Conservation (phyloP, 1,140 invertebrate genomes). For the Anastrepha ludens region DNA sequence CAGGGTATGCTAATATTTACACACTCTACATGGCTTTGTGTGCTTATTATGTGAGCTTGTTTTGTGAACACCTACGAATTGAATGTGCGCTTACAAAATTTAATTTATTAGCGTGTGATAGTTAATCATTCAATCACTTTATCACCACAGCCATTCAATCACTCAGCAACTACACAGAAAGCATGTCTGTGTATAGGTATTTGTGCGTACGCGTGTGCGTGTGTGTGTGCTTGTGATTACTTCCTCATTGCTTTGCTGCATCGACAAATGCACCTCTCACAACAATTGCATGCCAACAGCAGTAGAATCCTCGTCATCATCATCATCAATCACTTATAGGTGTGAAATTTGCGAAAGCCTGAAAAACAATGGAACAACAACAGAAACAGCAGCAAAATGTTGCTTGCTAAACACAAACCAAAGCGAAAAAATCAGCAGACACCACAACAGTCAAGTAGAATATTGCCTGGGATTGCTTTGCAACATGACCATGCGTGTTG, state of each 20-base stretch:
- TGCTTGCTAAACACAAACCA: constrained; percentile 19
- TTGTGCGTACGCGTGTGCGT: not conserved
- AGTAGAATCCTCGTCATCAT: not conserved
- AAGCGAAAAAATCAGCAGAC: not conserved
- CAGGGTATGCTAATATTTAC: no score
- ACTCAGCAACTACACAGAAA: constrained; percentile 12
- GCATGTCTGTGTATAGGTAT: not conserved
- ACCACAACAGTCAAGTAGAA: constrained; percentile 13
- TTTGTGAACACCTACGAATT: no score
- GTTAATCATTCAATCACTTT: constrained; percentile 42
- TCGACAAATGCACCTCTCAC: not conserved
- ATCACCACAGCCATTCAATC: constrained; percentile 21
- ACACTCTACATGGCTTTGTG: no score
- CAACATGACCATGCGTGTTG: not conserved
- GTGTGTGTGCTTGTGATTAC: not conserved
- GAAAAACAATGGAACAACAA: constrained; percentile 3
- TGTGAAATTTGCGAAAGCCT: not conserved
- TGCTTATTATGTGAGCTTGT: no score
- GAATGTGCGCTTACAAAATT: not conserved
- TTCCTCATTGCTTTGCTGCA: not conserved
- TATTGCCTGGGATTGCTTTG: not conserved
- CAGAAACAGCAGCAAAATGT: not conserved
- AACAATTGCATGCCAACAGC: constrained; percentile 5
- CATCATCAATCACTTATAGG: constrained; percentile 46
- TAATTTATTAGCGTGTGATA: constrained; percentile 13